Conservation (phyloP, 2,113 vertebrate genomes). For the Ramphastos sulfuratus region DNA sequence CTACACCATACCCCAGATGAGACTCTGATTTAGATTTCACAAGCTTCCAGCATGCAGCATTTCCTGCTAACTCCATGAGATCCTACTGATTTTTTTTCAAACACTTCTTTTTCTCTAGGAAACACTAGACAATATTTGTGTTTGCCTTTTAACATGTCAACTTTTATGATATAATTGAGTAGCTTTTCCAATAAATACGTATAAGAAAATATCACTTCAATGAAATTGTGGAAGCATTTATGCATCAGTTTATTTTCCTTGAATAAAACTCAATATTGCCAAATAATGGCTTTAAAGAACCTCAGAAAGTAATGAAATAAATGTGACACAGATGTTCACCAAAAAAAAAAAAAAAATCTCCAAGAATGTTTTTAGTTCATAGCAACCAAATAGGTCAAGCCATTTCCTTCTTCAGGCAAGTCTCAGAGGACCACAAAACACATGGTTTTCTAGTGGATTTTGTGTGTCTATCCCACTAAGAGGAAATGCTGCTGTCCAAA, state of each 20-base stretch:
- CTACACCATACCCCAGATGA: background rate
- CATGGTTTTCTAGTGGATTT: conserved; percentile 70
- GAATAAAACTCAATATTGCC: conserved; percentile 55
- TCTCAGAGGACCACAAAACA: conserved; percentile 71
- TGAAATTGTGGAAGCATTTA: background rate
- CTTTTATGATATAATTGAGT: background rate
- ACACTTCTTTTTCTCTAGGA: background rate
- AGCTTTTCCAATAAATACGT: background rate
- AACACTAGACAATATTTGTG: background rate
- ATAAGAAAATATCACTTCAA: background rate
- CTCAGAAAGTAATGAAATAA: conserved; percentile 74
- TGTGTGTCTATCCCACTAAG: conserved; percentile 60
- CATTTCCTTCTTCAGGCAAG: conserved; percentile 79
- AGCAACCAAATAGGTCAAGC: conserved; percentile 82
- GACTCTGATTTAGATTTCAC: background rate
- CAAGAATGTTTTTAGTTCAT: conserved; percentile 80
- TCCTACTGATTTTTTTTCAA: background rate
- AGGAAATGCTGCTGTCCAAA: conserved; percentile 75
- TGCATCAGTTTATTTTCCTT: background rate
- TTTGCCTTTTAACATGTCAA: background rate
- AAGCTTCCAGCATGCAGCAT: background rate
- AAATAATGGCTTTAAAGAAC: conserved; percentile 70
- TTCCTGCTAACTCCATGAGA: background rate
- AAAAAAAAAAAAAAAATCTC: conserved; percentile 41
- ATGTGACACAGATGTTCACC: conserved; percentile 78